Percentiles rank a stretch among this genome's conserved stretches.
These are phyloP conservation scores for Tachycineta bicolor DNA, from an alignment of 2,113 vertebrate genomes.

Conservation along the genomic window DNA sequence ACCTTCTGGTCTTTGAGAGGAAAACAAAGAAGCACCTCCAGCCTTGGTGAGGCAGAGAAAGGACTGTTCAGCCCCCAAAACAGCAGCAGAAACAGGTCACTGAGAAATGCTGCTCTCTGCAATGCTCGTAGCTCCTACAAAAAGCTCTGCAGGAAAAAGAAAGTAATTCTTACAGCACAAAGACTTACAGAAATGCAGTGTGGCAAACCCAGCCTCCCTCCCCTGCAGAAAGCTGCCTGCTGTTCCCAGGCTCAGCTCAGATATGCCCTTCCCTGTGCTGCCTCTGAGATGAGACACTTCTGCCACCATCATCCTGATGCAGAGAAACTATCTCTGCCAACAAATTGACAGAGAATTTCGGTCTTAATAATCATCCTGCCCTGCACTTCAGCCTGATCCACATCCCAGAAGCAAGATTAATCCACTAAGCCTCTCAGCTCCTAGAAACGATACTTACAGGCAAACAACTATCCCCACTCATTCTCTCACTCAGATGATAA, in stretches of 20 bases:
- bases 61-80: neutral
- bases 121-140: neutral
- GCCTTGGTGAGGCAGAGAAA: neutral
- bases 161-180: neutral
- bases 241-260: neutral
- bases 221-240: neutral
- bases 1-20: neutral
- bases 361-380: constrained; percentile 68
- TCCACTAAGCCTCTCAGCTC: constrained; percentile 64
- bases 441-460: constrained; percentile 62
- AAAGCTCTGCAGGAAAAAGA: neutral
- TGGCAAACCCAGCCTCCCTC: neutral
- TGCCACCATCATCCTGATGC: neutral
- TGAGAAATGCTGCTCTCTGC: neutral
- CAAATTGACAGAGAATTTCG: constrained; percentile 67
- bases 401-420: constrained; percentile 69
- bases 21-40: neutral
- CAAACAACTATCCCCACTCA: constrained; percentile 57
- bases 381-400: constrained; percentile 65
- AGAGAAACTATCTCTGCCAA: constrained; percentile 58
- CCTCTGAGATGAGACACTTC: neutral
- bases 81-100: neutral
- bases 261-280: neutral
- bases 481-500: constrained; percentile 49
- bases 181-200: neutral